Evolutionary conservation across 1,140 invertebrate genomes (phyloP), one percentile per base, ranked within the genome.

Genomic region (Pomacea maculata): DNA sequence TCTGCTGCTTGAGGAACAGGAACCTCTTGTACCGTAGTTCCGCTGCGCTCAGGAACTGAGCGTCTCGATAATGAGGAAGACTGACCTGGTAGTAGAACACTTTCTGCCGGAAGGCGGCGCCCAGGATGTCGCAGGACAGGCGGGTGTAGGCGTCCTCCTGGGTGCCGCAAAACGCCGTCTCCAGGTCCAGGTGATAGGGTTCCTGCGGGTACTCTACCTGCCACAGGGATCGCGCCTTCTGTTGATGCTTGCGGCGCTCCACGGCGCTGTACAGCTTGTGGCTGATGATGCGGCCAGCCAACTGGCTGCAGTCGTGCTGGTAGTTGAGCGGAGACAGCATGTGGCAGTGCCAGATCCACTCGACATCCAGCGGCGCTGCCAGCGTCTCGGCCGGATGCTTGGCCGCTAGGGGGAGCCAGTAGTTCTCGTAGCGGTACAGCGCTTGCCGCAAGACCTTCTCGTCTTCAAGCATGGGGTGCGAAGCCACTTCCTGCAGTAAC

Each of bases 341-440:
- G 76, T 92, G 92, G 76, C 90, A 91, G 81, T 92, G 92, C 92
- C 92, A 93, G 15, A 93, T 85, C 92, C 92, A 93, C 75, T 92
- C 92, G 29, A 93, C 89, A 84, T 93, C 92, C 34, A 92, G 76
- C 29, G 92, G 92, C 8, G 92, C 92, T 79, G 89, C 89, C 67
- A 89, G 72, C 72, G 82, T 78, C 79, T 87, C 83, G 5, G 86
- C 82, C 15, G 83, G 72, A 61, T 89, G 81, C 75, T 89, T 87
- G 1, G 90, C 87, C 71, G 89, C 86, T 21, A 92, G 81, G 55
- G 92, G 92, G 12, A 93, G 82, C 92, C 92, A 93, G 78, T 87
- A 89, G 78, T 84, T 86, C 86, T 93, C 92, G 85, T 93, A 93
- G 79, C 92, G 86, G 57, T 90, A 86, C 64, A 93, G 84, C 12